phyloP scores from a whole-genome alignment of 2,797 vertebrate species.

The Garrulus glandarius region DNA sequence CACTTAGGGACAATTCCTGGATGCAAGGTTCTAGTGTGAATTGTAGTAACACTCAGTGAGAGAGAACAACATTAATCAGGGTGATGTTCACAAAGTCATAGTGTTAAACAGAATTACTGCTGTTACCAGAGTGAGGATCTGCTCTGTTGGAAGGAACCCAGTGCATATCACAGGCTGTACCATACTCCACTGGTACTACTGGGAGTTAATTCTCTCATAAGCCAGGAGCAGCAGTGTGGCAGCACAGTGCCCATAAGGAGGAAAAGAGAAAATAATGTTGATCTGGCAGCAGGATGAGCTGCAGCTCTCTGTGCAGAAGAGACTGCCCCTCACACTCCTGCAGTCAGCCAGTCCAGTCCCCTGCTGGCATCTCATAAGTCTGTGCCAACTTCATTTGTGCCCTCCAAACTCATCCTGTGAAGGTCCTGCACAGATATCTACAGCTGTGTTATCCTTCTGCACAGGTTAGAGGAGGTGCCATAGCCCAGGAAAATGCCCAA shows the following conservation, averaged over 20 bases:
- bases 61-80: background rate
- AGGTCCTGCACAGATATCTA: background rate
- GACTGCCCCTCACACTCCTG: background rate
- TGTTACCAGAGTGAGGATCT: background rate
- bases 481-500: background rate
- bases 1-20: background rate
- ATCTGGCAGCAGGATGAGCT: rapidly evolving
- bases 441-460: background rate
- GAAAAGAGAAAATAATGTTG: background rate
- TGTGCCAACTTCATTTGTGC: background rate
- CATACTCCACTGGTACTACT: background rate
- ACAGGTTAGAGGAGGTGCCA: background rate
- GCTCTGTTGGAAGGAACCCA: background rate
- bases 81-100: background rate
- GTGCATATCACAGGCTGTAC: rapidly evolving
- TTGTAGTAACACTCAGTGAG: background rate
- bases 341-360: background rate
- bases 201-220: background rate
- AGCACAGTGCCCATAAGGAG: background rate
- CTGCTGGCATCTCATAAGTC: background rate
- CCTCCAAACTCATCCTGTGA: background rate
- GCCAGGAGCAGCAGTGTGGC: background rate
- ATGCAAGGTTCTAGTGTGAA: background rate
- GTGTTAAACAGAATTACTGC: background rate
- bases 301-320: background rate